Evolutionary conservation across 2,797 vertebrate species (phyloP), one percentile per base, ranked within the genome.

Genomic region (Cichlasoma orientale): DNA sequence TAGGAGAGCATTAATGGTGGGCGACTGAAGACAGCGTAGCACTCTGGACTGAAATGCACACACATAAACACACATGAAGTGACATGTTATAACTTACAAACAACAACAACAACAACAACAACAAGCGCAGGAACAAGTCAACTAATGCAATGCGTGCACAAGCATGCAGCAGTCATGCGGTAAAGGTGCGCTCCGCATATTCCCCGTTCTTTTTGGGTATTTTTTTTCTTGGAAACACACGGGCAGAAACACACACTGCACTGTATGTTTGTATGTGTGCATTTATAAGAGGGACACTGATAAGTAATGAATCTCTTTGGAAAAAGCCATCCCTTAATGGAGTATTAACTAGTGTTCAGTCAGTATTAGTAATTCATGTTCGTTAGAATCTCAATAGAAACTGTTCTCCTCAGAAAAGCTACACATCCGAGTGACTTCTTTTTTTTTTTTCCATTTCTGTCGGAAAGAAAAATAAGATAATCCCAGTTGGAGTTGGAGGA

Each of bases 261-360:
- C 56, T 70, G 85, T 90, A 75, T 88, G 87, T 93, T 92, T 94
- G 84, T 92, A 71, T 92, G 93, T 92, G 93, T 95, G 91, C 92
- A 94, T 92, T 90, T 79, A 80, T 76, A 83, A 63, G 87, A 91
- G 88, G 93, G 91, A 93, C 90, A 90, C 41, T 86, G 91, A 93
- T 86, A 84, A 91, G 92, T 93, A 84, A 86, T 59, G 86, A 91
- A 91, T 95, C 91, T 94, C 83, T 95, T 92, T 93, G 95, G 95
- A 96, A 96, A 95, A 96, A 96, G 96, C 96, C 96, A 96, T 96
- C 92, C 95, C 92, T 95, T 91, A 94, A 92, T 87, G 92, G 90
- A 94, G 86, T 94, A 93, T 92, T 91, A 93, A 93, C 88, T 92
- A 92, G 91, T 94, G 94, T 94, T 91, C 88, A 87, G 92, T 94